Percentiles rank a stretch among this genome's conserved stretches.
These are phyloP conservation scores for Stenotaenia linearis DNA, from an alignment of 2,888 invertebrate genomes.

Conservation along the genomic window DNA sequence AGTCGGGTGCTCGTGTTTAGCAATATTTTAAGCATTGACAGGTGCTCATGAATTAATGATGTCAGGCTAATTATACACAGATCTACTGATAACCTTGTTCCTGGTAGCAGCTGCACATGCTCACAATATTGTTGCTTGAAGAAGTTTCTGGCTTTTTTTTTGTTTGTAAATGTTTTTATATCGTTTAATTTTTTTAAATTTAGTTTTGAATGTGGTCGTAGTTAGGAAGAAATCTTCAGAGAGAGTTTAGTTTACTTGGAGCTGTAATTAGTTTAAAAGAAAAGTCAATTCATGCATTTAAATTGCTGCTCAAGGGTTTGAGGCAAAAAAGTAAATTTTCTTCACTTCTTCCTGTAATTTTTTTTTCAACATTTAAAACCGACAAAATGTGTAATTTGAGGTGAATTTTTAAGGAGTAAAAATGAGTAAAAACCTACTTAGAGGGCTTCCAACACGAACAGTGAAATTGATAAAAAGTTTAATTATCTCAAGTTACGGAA, in stretches of 20 bases:
- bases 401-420: neutral
- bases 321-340: neutral
- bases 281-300: constrained; percentile 12
- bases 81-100: neutral
- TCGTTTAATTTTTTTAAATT: too few relatives aligned
- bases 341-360: neutral
- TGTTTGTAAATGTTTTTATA: neutral
- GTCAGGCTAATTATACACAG: neutral
- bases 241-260: neutral
- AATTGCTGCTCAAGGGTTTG: neutral
- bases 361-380: neutral
- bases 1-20: neutral
- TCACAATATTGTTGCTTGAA: neutral
- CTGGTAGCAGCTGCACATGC: neutral
- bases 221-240: neutral
- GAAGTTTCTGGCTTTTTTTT: neutral
- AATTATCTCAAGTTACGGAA: neutral
- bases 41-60: neutral
- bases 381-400: neutral
- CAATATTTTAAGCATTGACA: neutral
- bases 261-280: neutral
- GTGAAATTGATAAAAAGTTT: neutral
- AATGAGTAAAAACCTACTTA: too few relatives aligned
- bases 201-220: too few relatives aligned
- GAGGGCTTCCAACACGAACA: too few relatives aligned